Evolutionary conservation across 64 coral and sea anemone species (phyloP), one percentile per base, ranked within the genome.

Genomic region (Porites australiensis): DNA sequence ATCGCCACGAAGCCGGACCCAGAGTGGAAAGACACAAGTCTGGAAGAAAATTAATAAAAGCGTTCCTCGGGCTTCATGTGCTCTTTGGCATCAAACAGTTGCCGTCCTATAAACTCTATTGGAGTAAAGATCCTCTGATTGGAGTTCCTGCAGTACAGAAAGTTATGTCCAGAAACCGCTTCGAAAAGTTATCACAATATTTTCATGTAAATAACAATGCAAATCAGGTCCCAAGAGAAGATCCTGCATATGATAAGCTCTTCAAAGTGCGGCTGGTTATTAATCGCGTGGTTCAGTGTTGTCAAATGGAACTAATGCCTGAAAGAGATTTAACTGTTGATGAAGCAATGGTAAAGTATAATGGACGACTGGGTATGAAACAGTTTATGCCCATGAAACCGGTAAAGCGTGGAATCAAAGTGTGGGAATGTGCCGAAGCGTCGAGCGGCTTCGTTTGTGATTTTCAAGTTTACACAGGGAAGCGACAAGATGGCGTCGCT

Each of bases 331-430:
- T 88, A 7, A 53, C 91, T 22, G 47, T 93, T 8, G 74, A 93
- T 64, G 54, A 77, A 79, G 71, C 71, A 50, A 69, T 83, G 47
- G 37, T 88, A 15, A 75, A 75, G 47, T 87, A 53, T 57, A 89
- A 94, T 18, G 92, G 79, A 60, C n/a, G 70, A 16, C 76, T 88
- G 82, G 77, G 77, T 20, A 82, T 89, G 55, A 89, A 94, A n/a
- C 86, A 89, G 46, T 89, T 84, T 50, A 64, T 94, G 69, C 92
- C 92, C 14, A 72, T 68, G 68, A 94, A 94, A 57, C 87, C 87
- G 6, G 51, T 90, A 7, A 94, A 94, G 74, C 58, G 59, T 23
- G 87, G 87, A 8, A 94, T 94, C 4, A 90, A 94, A 79, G 86
- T 94, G 18, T 89, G 92, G 83, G 74, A 53, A 2, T 63, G 85